Percentiles rank a stretch among this genome's conserved stretches.
Conservation (phyloP, 2,113 vertebrate species). For the Falco punctatus region DNA sequence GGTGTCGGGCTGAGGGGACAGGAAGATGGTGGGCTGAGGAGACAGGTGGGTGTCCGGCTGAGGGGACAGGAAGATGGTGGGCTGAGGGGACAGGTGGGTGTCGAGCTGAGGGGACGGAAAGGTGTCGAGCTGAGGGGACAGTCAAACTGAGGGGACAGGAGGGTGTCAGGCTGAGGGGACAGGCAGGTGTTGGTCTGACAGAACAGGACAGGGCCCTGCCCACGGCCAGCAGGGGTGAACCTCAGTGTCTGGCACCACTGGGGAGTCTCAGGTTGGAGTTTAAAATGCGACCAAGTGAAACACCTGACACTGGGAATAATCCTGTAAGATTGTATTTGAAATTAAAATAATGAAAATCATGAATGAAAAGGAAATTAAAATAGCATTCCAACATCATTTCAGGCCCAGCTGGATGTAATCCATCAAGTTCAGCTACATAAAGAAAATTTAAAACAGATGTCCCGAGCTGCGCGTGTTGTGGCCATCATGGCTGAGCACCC, state of each 20-base stretch:
- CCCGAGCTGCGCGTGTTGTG: rapidly evolving
- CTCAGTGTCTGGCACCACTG: rapidly evolving
- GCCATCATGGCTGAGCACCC: rapidly evolving
- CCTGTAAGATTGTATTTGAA: neutral
- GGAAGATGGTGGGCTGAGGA: no score
- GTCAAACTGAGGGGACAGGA: no score
- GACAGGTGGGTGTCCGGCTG: no score
- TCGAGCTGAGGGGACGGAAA: no score
- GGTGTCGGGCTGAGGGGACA: no score
- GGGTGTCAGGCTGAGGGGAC: rapidly evolving
- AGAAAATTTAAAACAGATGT: neutral
- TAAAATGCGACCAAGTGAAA: neutral
- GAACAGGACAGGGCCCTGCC: neutral
- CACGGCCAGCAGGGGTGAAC: rapidly evolving
- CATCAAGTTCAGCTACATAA: neutral
- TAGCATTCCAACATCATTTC: no score
- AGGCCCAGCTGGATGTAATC: neutral
- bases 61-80: no score
- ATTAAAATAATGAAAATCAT: no score
- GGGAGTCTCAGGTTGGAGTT: rapidly evolving
- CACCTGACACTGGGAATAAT: rapidly evolving
- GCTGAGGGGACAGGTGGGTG: no score
- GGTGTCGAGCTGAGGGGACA: no score
- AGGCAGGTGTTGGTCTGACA: no score
- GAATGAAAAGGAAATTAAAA: no score